Evolutionary conservation across 2,797 vertebrate species (phyloP), one percentile per base, ranked within the genome.

Genomic region (Micromesistius poutassou): DNA sequence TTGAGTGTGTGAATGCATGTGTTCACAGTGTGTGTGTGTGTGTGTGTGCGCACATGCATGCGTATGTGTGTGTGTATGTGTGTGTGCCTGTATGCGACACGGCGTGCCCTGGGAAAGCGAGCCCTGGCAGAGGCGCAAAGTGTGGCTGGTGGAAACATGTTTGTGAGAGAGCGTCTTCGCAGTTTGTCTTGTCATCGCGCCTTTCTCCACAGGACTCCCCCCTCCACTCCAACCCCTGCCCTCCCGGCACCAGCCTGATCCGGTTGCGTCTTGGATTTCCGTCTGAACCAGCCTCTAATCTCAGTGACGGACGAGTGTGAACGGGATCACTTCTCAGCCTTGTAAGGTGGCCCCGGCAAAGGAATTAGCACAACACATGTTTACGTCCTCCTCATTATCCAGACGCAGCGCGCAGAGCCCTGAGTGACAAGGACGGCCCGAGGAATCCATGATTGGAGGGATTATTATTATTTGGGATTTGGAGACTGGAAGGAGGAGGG

Each of bases 251-350:
- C 79, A 74, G 77, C 28, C 70, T 77, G 88, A 91, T 93, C 89
- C 30, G 35, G 88, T 90, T 90, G 88, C 87, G 33, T 93, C 91
- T 94, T 93, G 87, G 85, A 88, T 93, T 93, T 94, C 92, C 88
- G 86, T 91, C 86, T 88, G 84, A 90, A 83, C 84, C 87, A 84
- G 78, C 75, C 85, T 92, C 89, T 91, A 88, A 91, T 90, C 87
- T 9, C 90, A 76, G 86, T 81, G 88, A 84, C 88, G 82, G 91
- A 83, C 14, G 68, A 91, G 83, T 75, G 77, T 83, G 86, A 90
- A 88, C 46, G 83, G 88, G 86, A 80, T 84, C 87, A 85, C 92
- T 89, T 90, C 87, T 87, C 87, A 22, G 83, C 22, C 82, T 75
- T 81, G 88, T 89, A 83, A 87, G 87, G 89, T 89, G 75, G 84